Base-by-base conservation (phyloP, 2,113 vertebrate genomes). In the Anseranas semipalmata region DNA sequence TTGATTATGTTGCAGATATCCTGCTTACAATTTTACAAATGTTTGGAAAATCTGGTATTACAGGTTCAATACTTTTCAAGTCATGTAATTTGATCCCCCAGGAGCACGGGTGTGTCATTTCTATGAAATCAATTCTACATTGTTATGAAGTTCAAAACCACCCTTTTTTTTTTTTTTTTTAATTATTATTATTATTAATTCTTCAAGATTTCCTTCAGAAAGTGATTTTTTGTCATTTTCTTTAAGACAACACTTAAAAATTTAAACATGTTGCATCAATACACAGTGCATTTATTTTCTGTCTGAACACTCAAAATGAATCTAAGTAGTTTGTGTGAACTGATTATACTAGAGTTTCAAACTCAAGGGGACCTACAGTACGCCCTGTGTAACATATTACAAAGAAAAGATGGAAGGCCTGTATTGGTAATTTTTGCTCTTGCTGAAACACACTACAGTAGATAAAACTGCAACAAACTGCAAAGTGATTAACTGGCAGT, bases 381-480 rank as follows among this genome's bases (percentile, higher is more conserved):
- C 55, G 27, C 27, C 20, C 18, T 19, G 14, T 56, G 52, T 71
- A 35, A 77, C 15, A 63, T 63, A 76, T 63, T 87, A 72, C 33
- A 94, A 74, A 94, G 60, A 50, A 91, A 93, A 95, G 52, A 58
- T 78, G 65, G 83, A 68, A 91, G 73, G 43, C 33, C 63, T 93
- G 27, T 87, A 84, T 97, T 92, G 95, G 35, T 43, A 93, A 82
- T 94, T 89, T 46, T 55, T 82, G 75, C 43, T 93, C 30, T 96
- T 95, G 60, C 53, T 95, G 86, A 72, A 93, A 85, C 56, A 87
- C 48, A 80, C 78, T 95, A 71, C 41, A 68, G 66, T 41, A 76
- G 59, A 76, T 72, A 94, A 85, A 96, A 94, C 86, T 88, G 73
- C 71, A 96, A 85, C 53, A 59, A 97, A 80, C 56, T 85, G 73